Percentiles rank a stretch among this genome's conserved stretches.
Conservation (phyloP, 2,797 vertebrate species). For the Falco novaeseelandiae region DNA sequence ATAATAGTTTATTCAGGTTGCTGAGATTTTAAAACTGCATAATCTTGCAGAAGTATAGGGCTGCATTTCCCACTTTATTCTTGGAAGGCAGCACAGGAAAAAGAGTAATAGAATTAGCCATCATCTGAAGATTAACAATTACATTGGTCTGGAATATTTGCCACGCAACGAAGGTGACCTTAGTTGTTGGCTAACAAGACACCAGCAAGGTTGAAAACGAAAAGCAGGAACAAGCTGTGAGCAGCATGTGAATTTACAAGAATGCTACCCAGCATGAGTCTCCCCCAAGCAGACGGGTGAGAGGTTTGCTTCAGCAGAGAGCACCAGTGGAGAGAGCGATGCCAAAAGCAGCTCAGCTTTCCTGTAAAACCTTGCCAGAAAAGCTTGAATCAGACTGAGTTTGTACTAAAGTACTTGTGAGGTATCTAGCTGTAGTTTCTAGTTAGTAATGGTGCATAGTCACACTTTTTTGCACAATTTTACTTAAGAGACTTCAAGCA, state of each 20-base stretch:
- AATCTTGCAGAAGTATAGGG: neutral
- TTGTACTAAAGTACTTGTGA: neutral
- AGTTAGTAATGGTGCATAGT: neutral
- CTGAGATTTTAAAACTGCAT: neutral
- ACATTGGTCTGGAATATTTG: neutral
- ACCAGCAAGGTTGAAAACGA: neutral
- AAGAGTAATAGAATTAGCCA: neutral
- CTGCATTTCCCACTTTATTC: neutral
- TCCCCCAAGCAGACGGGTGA: neutral
- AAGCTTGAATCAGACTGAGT: neutral
- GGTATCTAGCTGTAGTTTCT: neutral
- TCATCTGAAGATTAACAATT: neutral
- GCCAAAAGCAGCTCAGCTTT: neutral
- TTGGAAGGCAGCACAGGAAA: neutral
- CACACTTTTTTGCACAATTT: neutral
- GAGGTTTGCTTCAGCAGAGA: neutral
- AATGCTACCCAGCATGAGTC: neutral
- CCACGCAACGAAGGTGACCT: neutral
- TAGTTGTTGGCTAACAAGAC: neutral
- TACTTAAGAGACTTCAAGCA: neutral
- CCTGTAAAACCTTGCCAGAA: neutral
- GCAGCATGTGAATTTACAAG: neutral
- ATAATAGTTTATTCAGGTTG: neutral
- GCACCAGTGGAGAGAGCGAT: neutral
- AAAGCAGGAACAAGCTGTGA: neutral